Percentiles rank a stretch among this genome's conserved stretches.
Evolutionary conservation across 2,113 vertebrate species (phyloP).

Genomic region (Apus apus): DNA sequence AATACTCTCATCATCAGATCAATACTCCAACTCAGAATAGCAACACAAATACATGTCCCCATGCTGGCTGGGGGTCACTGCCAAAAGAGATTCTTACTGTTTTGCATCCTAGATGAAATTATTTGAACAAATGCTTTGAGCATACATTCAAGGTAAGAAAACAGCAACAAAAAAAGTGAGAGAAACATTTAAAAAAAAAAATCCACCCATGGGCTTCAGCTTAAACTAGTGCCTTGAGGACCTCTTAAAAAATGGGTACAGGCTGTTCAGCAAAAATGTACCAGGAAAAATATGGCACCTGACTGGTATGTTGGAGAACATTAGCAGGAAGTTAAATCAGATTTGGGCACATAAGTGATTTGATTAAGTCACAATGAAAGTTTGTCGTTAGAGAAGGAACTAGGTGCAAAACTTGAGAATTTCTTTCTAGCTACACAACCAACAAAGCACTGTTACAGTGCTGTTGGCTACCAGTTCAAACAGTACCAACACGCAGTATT

Average conservation of each 20-base stretch:
- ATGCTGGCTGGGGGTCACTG: not conserved
- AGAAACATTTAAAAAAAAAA: not conserved
- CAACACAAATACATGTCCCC: not conserved
- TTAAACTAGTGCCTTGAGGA: not conserved
- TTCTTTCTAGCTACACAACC: not conserved
- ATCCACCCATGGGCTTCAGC: not conserved
- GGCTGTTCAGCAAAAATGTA: not conserved
- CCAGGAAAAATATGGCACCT: not conserved
- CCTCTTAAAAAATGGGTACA: not conserved
- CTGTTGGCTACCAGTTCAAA: not conserved
- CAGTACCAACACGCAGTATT: not conserved
- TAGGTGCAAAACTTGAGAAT: not conserved
- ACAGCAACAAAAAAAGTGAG: not conserved
- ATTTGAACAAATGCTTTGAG: not conserved
- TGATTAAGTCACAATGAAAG: not conserved
- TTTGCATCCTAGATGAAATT: not conserved
- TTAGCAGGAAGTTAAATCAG: not conserved
- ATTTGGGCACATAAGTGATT: not conserved
- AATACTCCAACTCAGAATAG: not conserved
- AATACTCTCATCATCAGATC: not conserved
- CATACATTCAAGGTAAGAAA: not conserved
- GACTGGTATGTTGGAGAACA: not conserved
- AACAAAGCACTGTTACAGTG: not conserved
- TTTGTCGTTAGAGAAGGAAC: not conserved
- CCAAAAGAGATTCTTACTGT: not conserved